Percentiles rank a stretch among this genome's conserved stretches.
phyloP scores from a whole-genome alignment of 2,888 invertebrate species.

The Oscheius onirici region DNA sequence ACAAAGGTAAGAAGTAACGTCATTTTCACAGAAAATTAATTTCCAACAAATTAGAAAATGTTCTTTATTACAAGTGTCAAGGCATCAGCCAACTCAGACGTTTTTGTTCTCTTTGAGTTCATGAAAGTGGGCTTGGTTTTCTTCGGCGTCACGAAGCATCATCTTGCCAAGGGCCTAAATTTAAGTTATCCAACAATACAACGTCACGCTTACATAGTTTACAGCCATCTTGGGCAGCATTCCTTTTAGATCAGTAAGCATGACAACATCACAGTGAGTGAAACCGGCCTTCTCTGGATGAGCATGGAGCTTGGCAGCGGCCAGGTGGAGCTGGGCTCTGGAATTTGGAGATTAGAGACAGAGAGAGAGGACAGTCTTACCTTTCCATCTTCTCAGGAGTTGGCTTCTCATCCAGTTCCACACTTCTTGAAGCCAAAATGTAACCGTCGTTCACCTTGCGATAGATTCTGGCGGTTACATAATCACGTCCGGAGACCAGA shows the following conservation, averaged over 20 bases:
- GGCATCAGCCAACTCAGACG: too few species aligned
- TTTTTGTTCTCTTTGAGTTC: constrained; percentile 25
- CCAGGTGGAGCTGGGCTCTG: constrained; percentile 49
- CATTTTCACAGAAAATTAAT: too few species aligned
- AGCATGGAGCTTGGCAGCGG: constrained; percentile 49
- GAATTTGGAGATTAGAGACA: background rate
- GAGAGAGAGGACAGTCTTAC: background rate
- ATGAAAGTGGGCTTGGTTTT: constrained; percentile 49
- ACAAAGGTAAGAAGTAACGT: too few species aligned
- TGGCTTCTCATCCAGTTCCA: constrained; percentile 33
- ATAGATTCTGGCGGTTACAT: constrained; percentile 51
- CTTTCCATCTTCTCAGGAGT: constrained; percentile 11
- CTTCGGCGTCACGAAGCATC: constrained; percentile 52
- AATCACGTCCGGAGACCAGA: constrained; percentile 56
- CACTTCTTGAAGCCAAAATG: constrained; percentile 49
- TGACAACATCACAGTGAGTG: constrained; percentile 51
- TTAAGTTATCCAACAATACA: too few species aligned
- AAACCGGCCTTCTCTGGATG: constrained; percentile 39
- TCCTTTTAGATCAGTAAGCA: constrained; percentile 54
- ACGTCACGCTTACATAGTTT: constrained; percentile 37
- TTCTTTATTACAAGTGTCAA: too few species aligned
- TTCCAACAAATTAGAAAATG: too few species aligned
- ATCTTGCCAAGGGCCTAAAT: constrained; percentile 49
- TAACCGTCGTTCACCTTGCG: constrained; percentile 42
- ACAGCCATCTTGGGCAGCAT: constrained; percentile 51